A percentile compares a stretch with the other conserved stretches of the same genome.
These are phyloP conservation scores for Paraplagusia blochii DNA, from an alignment of 2,113 vertebrate species.

Conservation along the genomic window DNA sequence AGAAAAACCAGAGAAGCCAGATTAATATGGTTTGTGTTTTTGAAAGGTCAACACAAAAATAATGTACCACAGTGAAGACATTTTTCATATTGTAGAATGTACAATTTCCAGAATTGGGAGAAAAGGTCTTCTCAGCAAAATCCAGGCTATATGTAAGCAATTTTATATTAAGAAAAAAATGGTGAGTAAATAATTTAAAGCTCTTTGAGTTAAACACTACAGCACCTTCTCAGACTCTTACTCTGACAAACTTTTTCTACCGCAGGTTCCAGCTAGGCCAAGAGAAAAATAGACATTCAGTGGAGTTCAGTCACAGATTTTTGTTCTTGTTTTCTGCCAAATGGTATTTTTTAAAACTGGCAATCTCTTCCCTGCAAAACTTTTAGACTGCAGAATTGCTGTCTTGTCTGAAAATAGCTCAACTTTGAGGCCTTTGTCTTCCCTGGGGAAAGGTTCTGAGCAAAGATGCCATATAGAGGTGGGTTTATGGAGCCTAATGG, in stretches of 20 bases:
- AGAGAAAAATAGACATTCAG: conserved; percentile 9
- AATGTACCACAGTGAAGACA: no score
- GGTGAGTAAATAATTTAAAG: background rate
- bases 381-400: conserved; percentile 14
- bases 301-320: conserved; percentile 13
- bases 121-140: no score
- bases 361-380: conserved; percentile 10
- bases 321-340: conserved; percentile 20
- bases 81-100: no score
- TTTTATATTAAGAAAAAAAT: background rate
- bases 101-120: no score
- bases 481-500: conserved; percentile 30
- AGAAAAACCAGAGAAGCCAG: no score
- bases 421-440: conserved; percentile 26
- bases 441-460: conserved; percentile 33
- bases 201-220: background rate
- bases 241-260: conserved; percentile 20
- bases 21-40: no score
- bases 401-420: conserved; percentile 42
- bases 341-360: conserved; percentile 18
- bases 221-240: conserved; percentile 17
- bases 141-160: no score
- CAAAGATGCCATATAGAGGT: conserved; percentile 61
- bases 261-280: conserved; percentile 1
- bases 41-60: no score